Evolutionary conservation across 2,113 vertebrate species (phyloP), one percentile per base, ranked within the genome.

Genomic region (Podiceps cristatus): DNA sequence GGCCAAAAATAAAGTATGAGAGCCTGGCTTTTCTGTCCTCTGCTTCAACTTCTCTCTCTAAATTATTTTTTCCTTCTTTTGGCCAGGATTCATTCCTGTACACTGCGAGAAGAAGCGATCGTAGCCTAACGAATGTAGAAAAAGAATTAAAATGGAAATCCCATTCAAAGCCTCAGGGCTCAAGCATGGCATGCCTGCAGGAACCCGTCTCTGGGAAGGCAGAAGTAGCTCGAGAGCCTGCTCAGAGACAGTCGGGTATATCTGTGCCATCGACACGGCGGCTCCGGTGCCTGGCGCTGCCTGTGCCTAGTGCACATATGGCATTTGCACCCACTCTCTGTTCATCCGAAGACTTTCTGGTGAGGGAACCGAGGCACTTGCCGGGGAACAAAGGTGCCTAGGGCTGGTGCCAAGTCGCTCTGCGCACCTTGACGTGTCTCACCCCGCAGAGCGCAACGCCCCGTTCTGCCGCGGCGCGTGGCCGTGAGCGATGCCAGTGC

Each of bases 391-490:
- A 28, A 27, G 0, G 3, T 37, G 16, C 23, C 20, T 10, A 2
- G 78, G 58, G 1, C n/a, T 4, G n/a, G 19, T 56, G 62, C 52
- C 47, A 59, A 23, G 22, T 28, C 2, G 1, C 37, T 44, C 44
- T 6, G 14, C 4, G 4, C 28, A 23, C 71, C 62, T 59, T 1
- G 17, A 1, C 33, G 42, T 59, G 42, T 59, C 77, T 20, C 58
- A 1, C 8, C 0, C 6, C 59, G 81, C 14, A 0, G 4, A 1
- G 6, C 2, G 5, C 11, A 1, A 24, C 14, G 13, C 33, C 45
- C 1, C 0, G 1, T n/a, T 42, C 18, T 13, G 0, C 71, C 3
- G 0, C 27, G 1, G 47, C 35, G 13, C 1, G 0, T 3, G 37
- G 19, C 5, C 5, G 5, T 18, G 50, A 72, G 50, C 50, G 31